phyloP scores from a whole-genome alignment of 2,113 vertebrate genomes.

The Psettodes erumei region DNA sequence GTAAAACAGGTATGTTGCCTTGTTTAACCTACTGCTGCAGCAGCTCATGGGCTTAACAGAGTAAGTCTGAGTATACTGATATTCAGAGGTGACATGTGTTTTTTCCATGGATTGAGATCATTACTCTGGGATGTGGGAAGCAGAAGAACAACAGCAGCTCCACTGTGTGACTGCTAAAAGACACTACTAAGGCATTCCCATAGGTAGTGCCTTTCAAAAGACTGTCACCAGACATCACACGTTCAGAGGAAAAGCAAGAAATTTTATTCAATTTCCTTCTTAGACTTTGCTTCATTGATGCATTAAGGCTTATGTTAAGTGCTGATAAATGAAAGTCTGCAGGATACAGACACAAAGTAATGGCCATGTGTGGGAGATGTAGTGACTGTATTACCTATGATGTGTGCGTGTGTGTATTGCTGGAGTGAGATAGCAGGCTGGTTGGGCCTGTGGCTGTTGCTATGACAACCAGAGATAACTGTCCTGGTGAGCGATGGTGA shows the following conservation, averaged over 20 bases:
- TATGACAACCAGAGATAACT: conserved; percentile 77
- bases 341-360: conserved; percentile 44
- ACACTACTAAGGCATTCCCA: neutral
- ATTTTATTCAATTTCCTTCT: neutral
- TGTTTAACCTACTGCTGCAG: conserved; percentile 9
- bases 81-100: conserved; percentile 10
- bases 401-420: conserved; percentile 36
- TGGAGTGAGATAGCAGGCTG: conserved; percentile 67
- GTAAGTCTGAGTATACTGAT: conserved; percentile 2
- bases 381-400: conserved; percentile 52
- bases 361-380: conserved; percentile 44
- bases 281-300: neutral
- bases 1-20: conserved; percentile 4
- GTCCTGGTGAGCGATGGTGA: conserved; percentile 64
- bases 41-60: neutral
- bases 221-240: neutral
- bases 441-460: conserved; percentile 79
- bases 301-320: neutral
- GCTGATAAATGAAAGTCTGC: conserved; percentile 36
- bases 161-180: neutral
- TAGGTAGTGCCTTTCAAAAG: neutral
- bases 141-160: neutral
- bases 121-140: neutral
- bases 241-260: neutral
- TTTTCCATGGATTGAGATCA: conserved; percentile 1